Base-by-base conservation (phyloP, 2,888 invertebrate genomes). In the Cerastoderma edule region DNA sequence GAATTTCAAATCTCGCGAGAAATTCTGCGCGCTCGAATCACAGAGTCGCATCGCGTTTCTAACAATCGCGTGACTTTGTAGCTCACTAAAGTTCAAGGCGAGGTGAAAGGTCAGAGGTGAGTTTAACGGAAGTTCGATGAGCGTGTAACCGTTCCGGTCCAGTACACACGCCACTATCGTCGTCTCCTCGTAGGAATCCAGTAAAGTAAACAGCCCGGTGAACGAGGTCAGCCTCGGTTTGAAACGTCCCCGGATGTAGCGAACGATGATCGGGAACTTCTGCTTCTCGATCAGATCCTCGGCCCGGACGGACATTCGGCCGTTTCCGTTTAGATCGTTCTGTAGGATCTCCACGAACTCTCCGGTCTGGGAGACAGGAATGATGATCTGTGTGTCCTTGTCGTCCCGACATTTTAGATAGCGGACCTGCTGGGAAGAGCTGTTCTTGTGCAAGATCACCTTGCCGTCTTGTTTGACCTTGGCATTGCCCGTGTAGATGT, bases 141-240 rank as follows among this genome's bases (percentile, higher is more conserved):
- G 66, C 2, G 87, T 87, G 72, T 81, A 86, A 8, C 85, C 81
- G 24, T 67, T 67, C 19, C 82, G 83, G 71, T 87, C 85, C 5
- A 88, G 74, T 28, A 87, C 82, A 75, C 88, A 88, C 16, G 85
- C 88, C 27, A 88, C 65, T 2, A 88, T 74, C 3, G 84, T 86
- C 1, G 84, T 84, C 72, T 88, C 89, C 56, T 87, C 85, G 63
- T 88, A 89, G 0, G 88, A 86, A 74, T 89, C 89, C 2, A 89
- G 78, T 8, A 88, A 75, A 0, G 88, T 88, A 66, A 89, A 87
- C 63, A 88, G 73, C 1, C 86, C 85, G 1, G 88, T 87, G 65
- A 86, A 87, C 3, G 83, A 74, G 1, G 85, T 85, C 19, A 89
- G 80, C 8, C 89, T 83, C 5, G 87, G 88, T 28, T 81, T 78